phyloP scores from a whole-genome alignment of 2,888 invertebrate species.

The Tetropium fuscum region DNA sequence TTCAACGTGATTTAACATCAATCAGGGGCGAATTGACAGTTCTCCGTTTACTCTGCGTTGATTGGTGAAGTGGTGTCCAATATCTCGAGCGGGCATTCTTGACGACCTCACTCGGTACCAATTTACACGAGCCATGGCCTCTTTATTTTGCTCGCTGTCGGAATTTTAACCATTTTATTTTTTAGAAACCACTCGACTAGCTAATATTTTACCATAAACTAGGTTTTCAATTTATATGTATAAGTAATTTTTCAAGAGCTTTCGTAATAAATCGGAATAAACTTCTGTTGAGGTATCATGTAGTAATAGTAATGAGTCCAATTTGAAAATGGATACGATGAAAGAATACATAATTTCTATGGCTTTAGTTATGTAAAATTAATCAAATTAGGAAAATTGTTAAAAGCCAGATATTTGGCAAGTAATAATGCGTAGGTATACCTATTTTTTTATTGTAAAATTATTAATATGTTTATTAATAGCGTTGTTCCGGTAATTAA shows the following conservation, averaged over 20 bases:
- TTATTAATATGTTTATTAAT: too few species aligned
- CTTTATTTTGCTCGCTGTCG: slow-evolving; percentile 36
- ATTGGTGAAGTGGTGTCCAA: slow-evolving; percentile 39
- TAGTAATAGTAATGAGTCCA: too few species aligned
- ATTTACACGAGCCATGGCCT: slow-evolving; percentile 52
- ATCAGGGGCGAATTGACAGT: slow-evolving; percentile 38
- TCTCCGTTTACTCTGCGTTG: slow-evolving; percentile 30
- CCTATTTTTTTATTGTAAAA: too few species aligned
- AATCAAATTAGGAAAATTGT: too few species aligned
- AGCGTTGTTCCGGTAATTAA: too few species aligned
- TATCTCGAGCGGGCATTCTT: slow-evolving; percentile 31
- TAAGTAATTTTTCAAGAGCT: slow-evolving; percentile 12
- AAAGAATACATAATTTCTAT: too few species aligned
- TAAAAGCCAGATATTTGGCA: too few species aligned
- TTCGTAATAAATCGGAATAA: slow-evolving; percentile 38
- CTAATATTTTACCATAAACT: slow-evolving; percentile 22
- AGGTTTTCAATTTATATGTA: slow-evolving; percentile 19
- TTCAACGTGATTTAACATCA: slow-evolving; percentile 25
- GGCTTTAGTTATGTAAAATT: too few species aligned
- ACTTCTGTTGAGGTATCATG: slow-evolving; percentile 22
- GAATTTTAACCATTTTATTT: slow-evolving; percentile 40
- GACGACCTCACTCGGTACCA: slow-evolving; percentile 40
- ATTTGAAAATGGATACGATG: too few species aligned
- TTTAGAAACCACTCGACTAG: slow-evolving; percentile 9
- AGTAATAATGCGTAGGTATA: too few species aligned